These are phyloP conservation scores for Hippotragus niger DNA, from an alignment of 2,113 vertebrate genomes.

Conservation along the genomic window DNA sequence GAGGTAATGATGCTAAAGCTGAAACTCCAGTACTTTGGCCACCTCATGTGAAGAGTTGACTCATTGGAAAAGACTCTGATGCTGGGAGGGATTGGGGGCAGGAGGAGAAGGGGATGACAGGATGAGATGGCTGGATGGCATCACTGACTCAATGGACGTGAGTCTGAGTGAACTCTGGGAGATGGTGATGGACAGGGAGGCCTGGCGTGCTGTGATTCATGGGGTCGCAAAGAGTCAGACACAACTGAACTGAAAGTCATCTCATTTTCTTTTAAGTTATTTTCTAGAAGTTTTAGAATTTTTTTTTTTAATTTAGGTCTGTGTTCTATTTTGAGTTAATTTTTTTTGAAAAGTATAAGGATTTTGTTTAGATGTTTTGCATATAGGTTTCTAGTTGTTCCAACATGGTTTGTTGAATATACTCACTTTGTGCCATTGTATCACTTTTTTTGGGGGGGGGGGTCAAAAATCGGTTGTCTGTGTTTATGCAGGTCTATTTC, in stretches of 20 bases:
- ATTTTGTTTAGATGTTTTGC: background rate
- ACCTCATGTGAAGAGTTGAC: too few relatives aligned
- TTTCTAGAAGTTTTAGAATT: background rate
- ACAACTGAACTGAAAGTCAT: background rate
- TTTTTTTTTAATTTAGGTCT: background rate
- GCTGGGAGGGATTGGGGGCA: too few relatives aligned
- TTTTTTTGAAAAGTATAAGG: background rate
- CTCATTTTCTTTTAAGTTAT: background rate
- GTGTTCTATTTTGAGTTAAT: background rate
- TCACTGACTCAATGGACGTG: fast-evolving
- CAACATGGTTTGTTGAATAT: background rate
- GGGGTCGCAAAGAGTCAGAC: too few relatives aligned
- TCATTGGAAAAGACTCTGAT: too few relatives aligned
- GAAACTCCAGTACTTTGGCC: too few relatives aligned
- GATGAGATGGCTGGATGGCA: too few relatives aligned
- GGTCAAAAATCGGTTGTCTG: background rate
- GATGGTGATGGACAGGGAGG: too few relatives aligned
- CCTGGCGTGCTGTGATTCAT: too few relatives aligned
- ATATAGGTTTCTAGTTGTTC: background rate
- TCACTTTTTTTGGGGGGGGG: too few relatives aligned
- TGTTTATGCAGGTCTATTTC: background rate
- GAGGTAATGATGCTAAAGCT: too few relatives aligned
- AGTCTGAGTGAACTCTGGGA: too few relatives aligned
- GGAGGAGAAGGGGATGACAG: too few relatives aligned
- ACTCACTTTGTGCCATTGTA: background rate